phyloP scores from a whole-genome alignment of 2,113 vertebrate species.

The Cinclus cinclus region DNA sequence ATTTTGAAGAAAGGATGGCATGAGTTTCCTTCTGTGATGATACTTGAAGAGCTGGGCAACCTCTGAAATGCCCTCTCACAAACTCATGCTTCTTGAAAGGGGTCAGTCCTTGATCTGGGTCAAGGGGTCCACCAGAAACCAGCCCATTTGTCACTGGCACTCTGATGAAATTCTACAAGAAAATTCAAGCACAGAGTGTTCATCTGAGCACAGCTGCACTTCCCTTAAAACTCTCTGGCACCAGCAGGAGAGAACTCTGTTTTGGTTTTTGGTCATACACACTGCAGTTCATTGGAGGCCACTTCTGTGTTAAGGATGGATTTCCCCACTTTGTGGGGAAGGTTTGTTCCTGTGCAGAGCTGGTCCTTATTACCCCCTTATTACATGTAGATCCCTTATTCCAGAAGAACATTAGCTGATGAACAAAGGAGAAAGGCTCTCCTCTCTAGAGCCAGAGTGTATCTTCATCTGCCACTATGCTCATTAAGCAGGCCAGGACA shows the following conservation, averaged over 20 bases:
- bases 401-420: not conserved
- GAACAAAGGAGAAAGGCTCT: not conserved
- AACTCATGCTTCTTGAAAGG: not conserved
- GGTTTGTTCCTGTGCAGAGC: not conserved
- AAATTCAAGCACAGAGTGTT: not conserved
- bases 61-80: not conserved
- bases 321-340: not conserved
- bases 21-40: not conserved
- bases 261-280: not conserved
- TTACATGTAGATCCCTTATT: not conserved
- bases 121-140: not conserved
- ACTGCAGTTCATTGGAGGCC: not conserved
- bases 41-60: not conserved
- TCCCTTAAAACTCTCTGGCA: not conserved
- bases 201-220: not conserved
- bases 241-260: not conserved
- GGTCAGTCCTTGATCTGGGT: not conserved
- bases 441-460: not conserved
- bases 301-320: rapidly evolving
- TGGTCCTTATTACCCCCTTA: not conserved
- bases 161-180: not conserved
- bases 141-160: slow-evolving; percentile 31
- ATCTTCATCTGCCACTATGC: not conserved
- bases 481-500: not conserved
- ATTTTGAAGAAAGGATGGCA: not conserved